Percentiles rank a stretch among this genome's conserved stretches.
Conservation (phyloP, 1,140 invertebrate species). For the Tetraneura akinire region DNA sequence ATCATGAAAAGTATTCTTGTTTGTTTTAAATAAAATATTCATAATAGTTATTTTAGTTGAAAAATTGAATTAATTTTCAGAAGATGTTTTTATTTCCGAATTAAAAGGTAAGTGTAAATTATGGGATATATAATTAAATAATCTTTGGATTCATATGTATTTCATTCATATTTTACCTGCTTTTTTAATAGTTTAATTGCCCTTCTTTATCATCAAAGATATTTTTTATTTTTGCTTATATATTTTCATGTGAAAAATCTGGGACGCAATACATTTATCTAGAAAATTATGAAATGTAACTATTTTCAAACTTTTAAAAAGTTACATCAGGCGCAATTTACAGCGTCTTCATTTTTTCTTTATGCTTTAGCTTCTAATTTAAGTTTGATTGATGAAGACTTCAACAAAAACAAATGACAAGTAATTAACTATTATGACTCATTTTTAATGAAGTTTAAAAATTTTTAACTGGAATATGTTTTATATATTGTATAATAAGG, state of each 20-base stretch:
- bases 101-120: background rate
- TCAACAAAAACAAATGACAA: background rate
- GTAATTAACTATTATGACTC: background rate
- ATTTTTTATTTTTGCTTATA: background rate
- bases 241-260: background rate
- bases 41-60: background rate
- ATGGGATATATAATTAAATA: background rate
- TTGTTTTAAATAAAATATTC: background rate
- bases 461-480: too few relatives aligned
- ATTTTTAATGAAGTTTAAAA: background rate
- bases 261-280: constrained; percentile 4
- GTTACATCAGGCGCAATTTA: constrained; percentile 5
- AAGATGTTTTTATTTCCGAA: background rate
- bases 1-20: background rate
- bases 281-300: background rate
- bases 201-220: background rate
- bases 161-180: background rate
- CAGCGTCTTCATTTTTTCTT: background rate
- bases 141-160: background rate
- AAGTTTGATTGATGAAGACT: constrained; percentile 4
- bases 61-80: background rate
- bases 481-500: background rate
- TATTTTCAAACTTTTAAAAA: background rate
- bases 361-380: background rate
- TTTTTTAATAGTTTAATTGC: background rate